Evolutionary conservation across 1,140 invertebrate species (phyloP), one percentile per base, ranked within the genome.

Genomic region (Dryas iulia): DNA sequence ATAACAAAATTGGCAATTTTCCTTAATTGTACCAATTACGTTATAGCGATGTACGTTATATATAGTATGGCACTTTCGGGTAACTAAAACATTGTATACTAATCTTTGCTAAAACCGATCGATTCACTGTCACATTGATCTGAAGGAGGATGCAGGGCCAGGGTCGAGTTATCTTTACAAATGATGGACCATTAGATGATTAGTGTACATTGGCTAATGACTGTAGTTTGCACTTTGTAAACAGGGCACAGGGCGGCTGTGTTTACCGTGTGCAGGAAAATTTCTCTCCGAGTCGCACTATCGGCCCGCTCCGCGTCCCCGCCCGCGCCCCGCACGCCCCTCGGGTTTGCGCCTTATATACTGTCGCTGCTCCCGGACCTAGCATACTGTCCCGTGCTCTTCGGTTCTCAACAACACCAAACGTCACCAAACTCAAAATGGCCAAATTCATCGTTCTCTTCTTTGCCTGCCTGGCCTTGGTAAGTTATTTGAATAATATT

Each of bases 401-500:
- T 54, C 35, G 59, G 52, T 35, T 35, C n/a, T 31, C 21, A 57
- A 67, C 69, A 62, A 18, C 69, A 54, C 23, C 60, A 18, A 33
- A 24, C 59, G 56, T 11, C 23, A 54, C 25, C 8, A 11, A 28
- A 11, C 24, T 52, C 66, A 73, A 39, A 72, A 80, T 84, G 81
- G 72, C 76, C 74, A 87, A 83, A 70, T 77, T 84, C 69, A 21
- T 86, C 65, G 59, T 83, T 0, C 64, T 84, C 6, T 58, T 89
- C 73, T 52, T 81, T 69, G 83, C 84, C 68, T 86, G 80, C 77
- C 26, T 90, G 62, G 87, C 86, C 61, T 58, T 88, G 72, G 87
- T 90, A 63, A 85, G 86, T 88, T 59, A 56, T 56, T 56, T 56
- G 11, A 31, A 31, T 3, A 12, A 25, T 12, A 56, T 25, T 25